Percentiles rank a stretch among this genome's conserved stretches.
These are phyloP conservation scores for Phallusia fumigata DNA, from an alignment of 23 tunicate genomes.

Conservation along the genomic window DNA sequence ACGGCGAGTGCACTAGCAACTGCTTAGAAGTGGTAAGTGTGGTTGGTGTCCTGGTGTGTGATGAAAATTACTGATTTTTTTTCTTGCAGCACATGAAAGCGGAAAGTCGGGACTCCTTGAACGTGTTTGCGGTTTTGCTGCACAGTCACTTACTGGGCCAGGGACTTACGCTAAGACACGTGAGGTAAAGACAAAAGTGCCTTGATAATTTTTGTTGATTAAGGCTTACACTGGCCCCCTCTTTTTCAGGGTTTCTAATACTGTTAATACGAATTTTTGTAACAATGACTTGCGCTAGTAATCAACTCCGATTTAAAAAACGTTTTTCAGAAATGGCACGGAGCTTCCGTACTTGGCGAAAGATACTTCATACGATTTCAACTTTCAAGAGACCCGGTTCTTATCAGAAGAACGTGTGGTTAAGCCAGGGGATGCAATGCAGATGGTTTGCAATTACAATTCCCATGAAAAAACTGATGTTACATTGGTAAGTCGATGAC, in stretches of 20 bases:
- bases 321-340: conserved; percentile 14
- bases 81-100: conserved; percentile 25
- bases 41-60: not conserved
- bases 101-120: conserved; percentile 15
- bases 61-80: not conserved
- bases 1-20: conserved; percentile 28
- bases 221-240: not conserved
- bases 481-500: conserved; percentile 25
- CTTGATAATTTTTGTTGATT: too few species aligned
- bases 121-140: conserved; percentile 27
- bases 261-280: not conserved
- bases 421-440: conserved; percentile 27
- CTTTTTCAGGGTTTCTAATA: too few species aligned
- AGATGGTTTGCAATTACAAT: conserved; percentile 49
- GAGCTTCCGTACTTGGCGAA: conserved; percentile 45
- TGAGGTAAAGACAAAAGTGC: conserved; percentile 28
- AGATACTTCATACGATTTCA: conserved; percentile 51
- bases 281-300: not conserved
- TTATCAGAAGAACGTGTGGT: conserved; percentile 24
- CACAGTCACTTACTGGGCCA: conserved; percentile 46
- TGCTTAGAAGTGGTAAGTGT: conserved; percentile 34
- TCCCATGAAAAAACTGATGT: conserved; percentile 19
- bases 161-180: conserved; percentile 26
- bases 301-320: not conserved
- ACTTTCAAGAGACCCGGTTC: conserved; percentile 48